These are phyloP conservation scores for Charanyca ferruginea DNA, from an alignment of 2,888 invertebrate species.

Conservation along the genomic window DNA sequence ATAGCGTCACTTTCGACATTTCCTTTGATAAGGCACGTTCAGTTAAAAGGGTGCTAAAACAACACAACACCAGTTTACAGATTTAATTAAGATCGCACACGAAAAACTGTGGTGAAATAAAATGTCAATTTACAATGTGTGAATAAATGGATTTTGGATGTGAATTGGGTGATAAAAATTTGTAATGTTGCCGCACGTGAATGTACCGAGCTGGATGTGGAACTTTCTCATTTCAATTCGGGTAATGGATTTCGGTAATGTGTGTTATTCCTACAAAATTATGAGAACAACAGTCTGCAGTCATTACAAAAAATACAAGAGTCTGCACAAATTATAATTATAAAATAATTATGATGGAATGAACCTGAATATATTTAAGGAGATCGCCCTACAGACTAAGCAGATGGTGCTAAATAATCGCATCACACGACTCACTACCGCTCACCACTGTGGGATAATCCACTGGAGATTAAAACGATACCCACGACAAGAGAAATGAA, in stretches of 20 bases:
- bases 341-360: slow-evolving; percentile 1
- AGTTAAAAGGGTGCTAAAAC: slow-evolving; percentile 80
- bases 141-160: slow-evolving; percentile 46
- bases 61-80: slow-evolving; percentile 74
- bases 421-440: slow-evolving; percentile 5
- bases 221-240: slow-evolving; percentile 23
- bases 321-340: no score
- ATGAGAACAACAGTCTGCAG: not conserved
- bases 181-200: slow-evolving; percentile 7
- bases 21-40: slow-evolving; percentile 85
- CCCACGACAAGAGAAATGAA: slow-evolving; percentile 18
- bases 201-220: not conserved
- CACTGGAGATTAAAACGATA: slow-evolving; percentile 38
- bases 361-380: slow-evolving; percentile 13
- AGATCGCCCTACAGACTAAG: slow-evolving; percentile 4
- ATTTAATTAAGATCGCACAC: slow-evolving; percentile 79
- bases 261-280: not conserved
- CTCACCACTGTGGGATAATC: slow-evolving; percentile 29
- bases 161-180: slow-evolving; percentile 35
- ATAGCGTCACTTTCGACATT: slow-evolving; percentile 86
- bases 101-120: slow-evolving; percentile 56
- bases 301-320: no score
- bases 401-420: slow-evolving; percentile 45
- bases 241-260: not conserved
- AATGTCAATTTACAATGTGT: slow-evolving; percentile 45